Evolutionary conservation across 2,888 invertebrate species (phyloP).

Genomic region (Hermaeophaga mercurialis): DNA sequence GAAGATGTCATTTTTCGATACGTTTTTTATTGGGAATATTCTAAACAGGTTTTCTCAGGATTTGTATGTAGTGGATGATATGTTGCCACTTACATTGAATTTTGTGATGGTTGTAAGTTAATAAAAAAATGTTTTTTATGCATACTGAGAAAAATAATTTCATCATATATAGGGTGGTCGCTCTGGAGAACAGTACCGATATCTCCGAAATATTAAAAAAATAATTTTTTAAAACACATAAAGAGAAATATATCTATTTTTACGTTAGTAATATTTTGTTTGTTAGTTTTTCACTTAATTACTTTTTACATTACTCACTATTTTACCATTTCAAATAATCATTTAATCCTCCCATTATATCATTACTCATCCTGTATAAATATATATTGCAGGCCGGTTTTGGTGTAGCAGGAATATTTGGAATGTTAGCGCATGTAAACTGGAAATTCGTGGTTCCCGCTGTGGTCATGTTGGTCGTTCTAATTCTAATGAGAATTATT

Average conservation of each 20-base stretch:
- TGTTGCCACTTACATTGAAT: slow-evolving; percentile 38
- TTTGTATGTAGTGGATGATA: slow-evolving; percentile 45
- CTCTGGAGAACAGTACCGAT: background rate
- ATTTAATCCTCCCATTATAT: background rate
- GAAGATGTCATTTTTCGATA: slow-evolving; percentile 47
- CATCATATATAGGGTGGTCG: background rate
- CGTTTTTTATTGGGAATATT: slow-evolving; percentile 48
- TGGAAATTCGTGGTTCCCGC: slow-evolving; percentile 33
- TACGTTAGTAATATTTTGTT: background rate
- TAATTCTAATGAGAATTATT: slow-evolving; percentile 34
- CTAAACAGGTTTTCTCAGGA: slow-evolving; percentile 50
- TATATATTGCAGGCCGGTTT: slow-evolving; percentile 30
- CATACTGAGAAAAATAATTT: too few species aligned
- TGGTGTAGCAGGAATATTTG: slow-evolving; percentile 25
- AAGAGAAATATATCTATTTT: background rate
- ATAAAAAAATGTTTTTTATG: too few species aligned
- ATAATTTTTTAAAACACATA: too few species aligned
- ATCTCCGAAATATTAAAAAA: too few species aligned
- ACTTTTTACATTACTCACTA: background rate
- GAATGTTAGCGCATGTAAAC: slow-evolving; percentile 37
- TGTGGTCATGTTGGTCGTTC: slow-evolving; percentile 26
- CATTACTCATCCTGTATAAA: background rate
- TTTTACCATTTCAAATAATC: background rate
- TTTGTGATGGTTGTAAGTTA: slow-evolving; percentile 39
- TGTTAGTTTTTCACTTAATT: background rate